phyloP scores from a whole-genome alignment of 2,113 vertebrate species.

The Protobothrops flavoviridis region DNA sequence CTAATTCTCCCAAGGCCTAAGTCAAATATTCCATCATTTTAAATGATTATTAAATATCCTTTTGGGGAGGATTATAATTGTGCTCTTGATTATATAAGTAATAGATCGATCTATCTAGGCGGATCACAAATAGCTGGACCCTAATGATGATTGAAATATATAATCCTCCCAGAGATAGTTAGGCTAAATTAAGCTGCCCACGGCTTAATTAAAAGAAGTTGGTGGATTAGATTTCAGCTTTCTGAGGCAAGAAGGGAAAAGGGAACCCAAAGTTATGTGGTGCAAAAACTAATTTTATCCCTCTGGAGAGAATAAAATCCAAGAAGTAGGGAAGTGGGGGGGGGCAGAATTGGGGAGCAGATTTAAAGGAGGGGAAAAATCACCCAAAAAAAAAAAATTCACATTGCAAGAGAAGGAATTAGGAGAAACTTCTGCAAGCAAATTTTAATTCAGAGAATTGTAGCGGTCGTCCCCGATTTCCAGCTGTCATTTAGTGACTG shows the following conservation, averaged over 20 bases:
- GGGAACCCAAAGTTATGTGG: conserved; percentile 51
- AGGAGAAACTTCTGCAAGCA: neutral
- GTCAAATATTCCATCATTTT: conserved; percentile 60
- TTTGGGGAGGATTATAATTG: conserved; percentile 70
- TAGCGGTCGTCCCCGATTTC: too few species aligned
- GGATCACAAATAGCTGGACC: conserved; percentile 73
- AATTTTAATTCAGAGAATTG: neutral
- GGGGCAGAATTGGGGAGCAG: neutral
- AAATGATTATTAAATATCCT: conserved; percentile 71
- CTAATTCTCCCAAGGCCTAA: conserved; percentile 59
- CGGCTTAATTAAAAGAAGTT: conserved; percentile 71
- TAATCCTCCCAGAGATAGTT: conserved; percentile 79
- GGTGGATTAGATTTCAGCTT: conserved; percentile 65
- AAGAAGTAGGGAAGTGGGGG: neutral
- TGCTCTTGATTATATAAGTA: conserved; percentile 72
- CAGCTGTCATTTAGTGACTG: too few species aligned
- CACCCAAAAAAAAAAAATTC: too few species aligned
- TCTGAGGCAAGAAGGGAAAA: conserved; percentile 43
- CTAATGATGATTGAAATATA: conserved; percentile 76
- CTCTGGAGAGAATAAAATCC: conserved; percentile 26
- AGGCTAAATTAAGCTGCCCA: conserved; percentile 74
- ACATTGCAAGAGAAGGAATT: neutral
- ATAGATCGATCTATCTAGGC: conserved; percentile 65
- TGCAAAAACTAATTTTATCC: conserved; percentile 47
- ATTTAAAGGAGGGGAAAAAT: neutral